Evolutionary conservation across 2,113 vertebrate species (phyloP).

Genomic region (Rhabdomys dilectus): DNA sequence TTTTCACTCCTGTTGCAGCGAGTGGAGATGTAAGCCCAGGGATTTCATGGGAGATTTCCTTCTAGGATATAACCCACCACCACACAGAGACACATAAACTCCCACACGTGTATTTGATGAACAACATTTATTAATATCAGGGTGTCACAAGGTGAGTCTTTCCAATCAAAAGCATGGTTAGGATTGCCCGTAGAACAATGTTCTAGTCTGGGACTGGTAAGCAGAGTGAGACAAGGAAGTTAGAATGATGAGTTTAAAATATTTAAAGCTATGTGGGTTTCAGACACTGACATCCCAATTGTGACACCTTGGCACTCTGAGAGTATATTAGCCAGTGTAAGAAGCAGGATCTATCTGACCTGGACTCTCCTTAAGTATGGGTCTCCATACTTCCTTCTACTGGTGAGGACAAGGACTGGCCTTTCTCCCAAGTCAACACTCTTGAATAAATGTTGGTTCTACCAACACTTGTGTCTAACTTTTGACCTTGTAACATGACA

Average conservation of each 20-base stretch:
- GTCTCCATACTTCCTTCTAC: too few species aligned
- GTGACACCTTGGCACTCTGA: not conserved
- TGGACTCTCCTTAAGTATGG: too few species aligned
- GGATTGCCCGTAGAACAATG: not conserved
- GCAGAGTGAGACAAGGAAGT: not conserved
- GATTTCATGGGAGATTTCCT: not conserved
- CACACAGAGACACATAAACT: not conserved
- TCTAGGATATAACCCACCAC: too few species aligned
- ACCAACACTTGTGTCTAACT: not conserved
- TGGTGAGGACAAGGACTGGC: not conserved
- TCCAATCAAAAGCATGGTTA: too few species aligned
- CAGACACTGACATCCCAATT: not conserved
- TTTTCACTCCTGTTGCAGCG: not conserved
- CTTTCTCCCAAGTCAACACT: not conserved
- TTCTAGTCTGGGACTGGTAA: not conserved
- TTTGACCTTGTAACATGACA: not conserved
- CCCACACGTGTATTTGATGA: too few species aligned
- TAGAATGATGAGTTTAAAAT: not conserved
- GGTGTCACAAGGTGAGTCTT: not conserved
- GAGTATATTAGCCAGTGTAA: not conserved
- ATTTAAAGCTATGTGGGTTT: not conserved
- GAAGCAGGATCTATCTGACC: too few species aligned
- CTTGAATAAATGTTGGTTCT: not conserved
- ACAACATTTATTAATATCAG: not conserved
- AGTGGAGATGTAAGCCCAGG: too few species aligned